Base-by-base conservation (phyloP, 2,888 invertebrate genomes). In the Nomada goodeniana region DNA sequence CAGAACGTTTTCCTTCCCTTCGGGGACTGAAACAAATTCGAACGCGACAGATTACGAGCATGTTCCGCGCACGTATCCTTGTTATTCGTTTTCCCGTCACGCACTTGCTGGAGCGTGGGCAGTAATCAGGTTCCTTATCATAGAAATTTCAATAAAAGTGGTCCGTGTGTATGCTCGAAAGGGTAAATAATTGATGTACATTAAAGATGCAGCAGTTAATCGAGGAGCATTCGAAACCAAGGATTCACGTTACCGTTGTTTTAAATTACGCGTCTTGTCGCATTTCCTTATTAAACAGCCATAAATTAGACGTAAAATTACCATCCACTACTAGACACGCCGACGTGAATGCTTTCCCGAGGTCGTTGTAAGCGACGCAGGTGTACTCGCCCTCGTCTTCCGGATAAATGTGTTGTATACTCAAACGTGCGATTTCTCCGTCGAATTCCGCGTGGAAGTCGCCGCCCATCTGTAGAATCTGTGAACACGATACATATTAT, bases 351-450 rank as follows among this genome's bases (percentile, higher is more conserved):
- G 96, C 96, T 93, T 96, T 96, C 67, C 99, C 99, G 73, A 98
- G 95, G 84, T 96, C 96, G 92, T 98, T 98, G 91, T 96, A 96
- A 0, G 97, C 98, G 60, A 97, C 96, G 91, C 98, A 98, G 0
- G 96, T 96, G 93, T 98, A 98, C 88, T 97, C 97, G 74, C 98
- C 98, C 93, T 98, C 98, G 91, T 98, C 98, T 91, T 98, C 98
- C 0, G 97, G 97, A 83, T 97, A 97, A 55, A 98, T 96, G 78
- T 97, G 96, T 18, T 95, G 95, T 90, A 98, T 97, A 86, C 95
- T 95, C 75, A 98, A 94, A 23, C 96, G 95, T 1, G 97, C 97
- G 1, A 95, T 95, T 65, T 96, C 96, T 0, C 96, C 96, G 70
- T 97, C 96, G 89, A 96, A 96, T 7, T 96, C 95, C 76, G 96